Evolutionary conservation across 2,888 invertebrate genomes (phyloP), one percentile per base, ranked within the genome.

Genomic region (Rhagonycha fulva): DNA sequence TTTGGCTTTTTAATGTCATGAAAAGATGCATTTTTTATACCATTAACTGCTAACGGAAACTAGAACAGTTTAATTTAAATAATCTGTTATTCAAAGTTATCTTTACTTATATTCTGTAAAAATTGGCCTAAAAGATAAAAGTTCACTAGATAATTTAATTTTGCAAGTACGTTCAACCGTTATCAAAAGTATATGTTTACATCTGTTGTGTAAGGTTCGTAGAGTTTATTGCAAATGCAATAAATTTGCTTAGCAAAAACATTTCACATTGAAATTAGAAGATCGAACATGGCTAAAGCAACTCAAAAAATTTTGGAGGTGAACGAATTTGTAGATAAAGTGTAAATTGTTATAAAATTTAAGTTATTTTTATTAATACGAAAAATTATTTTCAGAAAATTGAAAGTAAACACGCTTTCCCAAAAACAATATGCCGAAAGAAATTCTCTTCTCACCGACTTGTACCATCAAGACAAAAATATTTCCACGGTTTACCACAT

Each of bases 401-500:
- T 32, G 24, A 62, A 47, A 61, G 11, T 14, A 14, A 62, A 60
- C 9, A 62, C 24, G 7, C 28, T 92, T 19, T 90, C 91, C 19
- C 91, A 91, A 69, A 94, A 94, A 84, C 89, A 90, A 76, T 97
- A 95, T 84, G 85, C 90, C n/a, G 85, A 90, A 5, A 89, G 96
- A 78, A 93, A 94, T 84, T 96, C 96, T 0, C 89, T 94, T n/a
- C 88, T 97, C 72, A 96, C 95, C 0, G 94, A 94, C 76, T 89
- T 97, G 23, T 90, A 95, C 82, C 91, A 95, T 82, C 91, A 94
- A 84, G 91, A 93, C 71, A 91, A 92, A 71, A 96, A 97, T 87
- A 93, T 97, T 83, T 91, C 92, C 82, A 94, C 96, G 3, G 93
- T 97, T 80, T 95, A 96, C 86, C 94, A 97, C 85, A 93, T 96